Conservation (phyloP, 1,140 invertebrate species). For the Mesaphorura yosii region DNA sequence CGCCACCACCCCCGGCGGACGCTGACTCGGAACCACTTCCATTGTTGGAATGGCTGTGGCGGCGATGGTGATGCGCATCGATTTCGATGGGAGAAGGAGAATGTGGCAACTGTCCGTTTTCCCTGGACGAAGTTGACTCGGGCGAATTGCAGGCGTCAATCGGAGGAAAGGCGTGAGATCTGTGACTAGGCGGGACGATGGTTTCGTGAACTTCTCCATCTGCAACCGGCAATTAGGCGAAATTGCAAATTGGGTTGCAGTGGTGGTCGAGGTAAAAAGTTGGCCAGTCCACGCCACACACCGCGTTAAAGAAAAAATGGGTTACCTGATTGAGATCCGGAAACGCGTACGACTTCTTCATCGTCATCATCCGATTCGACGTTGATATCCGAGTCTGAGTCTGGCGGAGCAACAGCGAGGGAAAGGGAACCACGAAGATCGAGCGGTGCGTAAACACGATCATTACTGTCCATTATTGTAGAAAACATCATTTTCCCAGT, state of each 20-base stretch:
- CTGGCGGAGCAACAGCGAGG: slow-evolving; percentile 5
- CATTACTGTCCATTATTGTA: slow-evolving; percentile 22
- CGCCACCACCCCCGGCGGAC: background rate
- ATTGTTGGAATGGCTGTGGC: background rate
- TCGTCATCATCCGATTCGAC: slow-evolving; percentile 33
- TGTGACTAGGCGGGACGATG: background rate
- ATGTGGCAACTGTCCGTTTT: background rate
- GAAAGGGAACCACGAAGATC: slow-evolving; percentile 26
- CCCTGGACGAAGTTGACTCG: background rate
- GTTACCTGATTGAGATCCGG: slow-evolving; percentile 20
- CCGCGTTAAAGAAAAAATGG: too few relatives aligned
- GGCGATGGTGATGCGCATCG: background rate
- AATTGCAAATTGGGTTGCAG: too few relatives aligned
- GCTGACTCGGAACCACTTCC: background rate
- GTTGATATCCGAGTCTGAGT: slow-evolving; percentile 32
- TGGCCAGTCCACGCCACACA: too few relatives aligned
- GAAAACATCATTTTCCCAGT: slow-evolving; percentile 29
- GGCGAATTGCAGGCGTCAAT: background rate
- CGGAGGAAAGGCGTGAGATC: background rate
- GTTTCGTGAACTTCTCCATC: too few relatives aligned
- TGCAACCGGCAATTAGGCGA: too few relatives aligned
- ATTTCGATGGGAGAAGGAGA: slow-evolving; percentile 2
- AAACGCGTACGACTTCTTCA: slow-evolving; percentile 28
- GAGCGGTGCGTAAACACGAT: slow-evolving; percentile 20
- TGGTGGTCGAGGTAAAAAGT: too few relatives aligned